Base-by-base conservation (phyloP, 2,888 invertebrate species). In the Timema podura region DNA sequence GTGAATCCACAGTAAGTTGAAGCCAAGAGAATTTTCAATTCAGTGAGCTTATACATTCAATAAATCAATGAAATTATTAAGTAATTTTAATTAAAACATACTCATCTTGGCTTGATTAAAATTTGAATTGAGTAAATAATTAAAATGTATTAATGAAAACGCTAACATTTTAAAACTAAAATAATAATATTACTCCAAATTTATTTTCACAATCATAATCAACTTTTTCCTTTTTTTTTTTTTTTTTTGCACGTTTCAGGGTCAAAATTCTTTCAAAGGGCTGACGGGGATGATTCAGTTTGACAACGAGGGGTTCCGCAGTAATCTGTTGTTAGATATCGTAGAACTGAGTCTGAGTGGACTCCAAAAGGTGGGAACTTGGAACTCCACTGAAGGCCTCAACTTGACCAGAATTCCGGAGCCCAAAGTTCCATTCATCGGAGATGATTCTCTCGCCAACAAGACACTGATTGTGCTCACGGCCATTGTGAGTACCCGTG, bases 271-370 rank as follows among this genome's bases (percentile, higher is more conserved):
- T 67, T 71, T 79, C 64, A 75, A 77, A 68, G 83, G 83, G 6
- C 71, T 82, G 13, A 82, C 82, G 7, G 84, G 84, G 5, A 70
- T 75, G 2, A 80, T 84, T 44, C 78, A 78, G 68, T 83, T 84
- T 73, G 81, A 83, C 74, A 76, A 76, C 3, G 77, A 81, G 70
- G 85, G 85, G 5, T 80, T 81, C 74, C 85, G 92, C 69, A 88
- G 86, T 9, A 88, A 90, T 76, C 88, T 92, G 75, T 83, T 84
- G 74, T 78, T 92, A 71, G 91, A 92, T 69, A 81, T 92, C 64
- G 78, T 91, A 11, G 89, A 90, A 82, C 78, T 92, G 61, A 84
- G 84, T 70, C 80, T 84, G 10, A 83, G 85, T 73, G 91, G 91
- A 0, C 81, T 91, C 74, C 84, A 84, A 75, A 88, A 88, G 81